Percentiles rank a stretch among this genome's conserved stretches.
Evolutionary conservation across 2,888 invertebrate genomes (phyloP).

Genomic region (Nemotelus nigrinus): DNA sequence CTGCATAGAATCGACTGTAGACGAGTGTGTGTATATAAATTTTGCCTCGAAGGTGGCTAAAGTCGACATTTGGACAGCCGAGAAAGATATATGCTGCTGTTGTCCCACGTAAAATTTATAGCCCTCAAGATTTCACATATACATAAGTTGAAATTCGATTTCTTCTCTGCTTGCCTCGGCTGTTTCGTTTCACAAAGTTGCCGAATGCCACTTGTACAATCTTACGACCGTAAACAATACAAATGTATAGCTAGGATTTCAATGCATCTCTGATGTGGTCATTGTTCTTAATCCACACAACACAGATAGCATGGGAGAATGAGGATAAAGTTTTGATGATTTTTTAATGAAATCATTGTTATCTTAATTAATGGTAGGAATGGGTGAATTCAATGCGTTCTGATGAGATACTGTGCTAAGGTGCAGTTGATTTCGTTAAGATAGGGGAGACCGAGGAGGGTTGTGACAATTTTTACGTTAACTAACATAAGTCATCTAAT

Average conservation of each 20-base stretch:
- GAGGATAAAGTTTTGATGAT: background rate
- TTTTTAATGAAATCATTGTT: slow-evolving; percentile 12
- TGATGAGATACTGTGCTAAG: too few relatives aligned
- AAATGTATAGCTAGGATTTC: slow-evolving; percentile 1
- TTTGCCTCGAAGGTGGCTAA: slow-evolving; percentile 51
- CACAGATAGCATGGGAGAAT: background rate
- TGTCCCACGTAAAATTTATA: slow-evolving; percentile 50
- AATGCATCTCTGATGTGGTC: background rate
- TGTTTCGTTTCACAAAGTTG: slow-evolving; percentile 27
- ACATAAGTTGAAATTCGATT: slow-evolving; percentile 51
- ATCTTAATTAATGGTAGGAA: background rate
- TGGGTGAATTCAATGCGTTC: background rate
- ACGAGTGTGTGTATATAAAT: slow-evolving; percentile 45
- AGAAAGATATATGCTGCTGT: slow-evolving; percentile 51
- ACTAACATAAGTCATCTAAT: too few relatives aligned
- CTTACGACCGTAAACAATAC: slow-evolving; percentile 16
- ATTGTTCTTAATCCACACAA: slow-evolving; percentile 15
- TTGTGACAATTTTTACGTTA: too few relatives aligned
- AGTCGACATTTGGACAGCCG: slow-evolving; percentile 51
- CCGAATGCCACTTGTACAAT: slow-evolving; percentile 29
- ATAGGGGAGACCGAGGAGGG: too few relatives aligned
- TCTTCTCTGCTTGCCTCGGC: slow-evolving; percentile 26
- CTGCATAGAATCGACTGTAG: slow-evolving; percentile 35
- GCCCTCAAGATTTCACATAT: slow-evolving; percentile 45
- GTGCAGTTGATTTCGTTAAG: too few relatives aligned